phyloP scores from a whole-genome alignment of 2,113 vertebrate genomes.

The Gobius niger region DNA sequence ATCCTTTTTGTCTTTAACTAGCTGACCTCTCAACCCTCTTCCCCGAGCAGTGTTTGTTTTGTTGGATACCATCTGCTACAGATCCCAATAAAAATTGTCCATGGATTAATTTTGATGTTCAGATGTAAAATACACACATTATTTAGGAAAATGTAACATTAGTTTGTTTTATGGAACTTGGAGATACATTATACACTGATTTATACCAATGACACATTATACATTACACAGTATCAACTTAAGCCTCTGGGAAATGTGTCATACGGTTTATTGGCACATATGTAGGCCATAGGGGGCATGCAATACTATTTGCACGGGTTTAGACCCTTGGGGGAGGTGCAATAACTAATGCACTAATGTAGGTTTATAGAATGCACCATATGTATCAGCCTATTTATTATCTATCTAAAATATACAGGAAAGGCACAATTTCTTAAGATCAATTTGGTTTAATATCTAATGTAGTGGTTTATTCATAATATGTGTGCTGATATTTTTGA shows the following conservation, averaged over 20 bases:
- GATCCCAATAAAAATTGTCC: no score
- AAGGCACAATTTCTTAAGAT: not conserved
- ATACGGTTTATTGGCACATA: not conserved
- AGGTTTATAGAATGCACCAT: not conserved
- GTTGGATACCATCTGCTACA: no score
- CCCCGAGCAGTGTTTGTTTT: no score
- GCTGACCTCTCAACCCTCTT: no score
- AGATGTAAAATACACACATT: no score
- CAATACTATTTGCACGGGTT: not conserved
- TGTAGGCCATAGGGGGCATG: not conserved
- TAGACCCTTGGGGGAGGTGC: not conserved
- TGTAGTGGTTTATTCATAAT: not conserved
- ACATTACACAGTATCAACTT: not conserved
- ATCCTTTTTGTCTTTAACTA: no score
- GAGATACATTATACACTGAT: not conserved
- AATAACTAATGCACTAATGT: slow-evolving; percentile 1
- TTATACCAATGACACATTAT: not conserved
- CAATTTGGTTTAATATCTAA: not conserved
- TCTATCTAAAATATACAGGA: not conserved
- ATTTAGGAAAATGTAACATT: no score
- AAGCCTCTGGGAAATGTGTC: not conserved
- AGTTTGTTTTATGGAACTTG: not conserved
- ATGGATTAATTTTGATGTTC: no score
- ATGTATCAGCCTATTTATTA: not conserved
- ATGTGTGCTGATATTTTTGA: not conserved